Evolutionary conservation across 1,140 invertebrate genomes (phyloP).

Genomic region (Plutomurus gul): DNA sequence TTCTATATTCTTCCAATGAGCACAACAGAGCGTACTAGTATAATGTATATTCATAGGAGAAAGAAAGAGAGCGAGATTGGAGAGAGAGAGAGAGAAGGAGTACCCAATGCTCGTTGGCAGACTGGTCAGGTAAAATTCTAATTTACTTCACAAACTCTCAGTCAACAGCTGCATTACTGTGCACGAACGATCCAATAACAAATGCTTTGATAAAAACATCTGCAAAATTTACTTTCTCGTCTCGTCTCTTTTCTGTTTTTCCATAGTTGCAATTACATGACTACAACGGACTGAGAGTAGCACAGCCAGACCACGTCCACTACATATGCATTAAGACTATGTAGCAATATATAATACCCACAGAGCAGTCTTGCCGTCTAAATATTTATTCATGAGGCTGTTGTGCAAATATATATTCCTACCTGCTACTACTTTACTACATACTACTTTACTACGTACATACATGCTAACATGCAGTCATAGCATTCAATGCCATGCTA

Average conservation of each 20-base stretch:
- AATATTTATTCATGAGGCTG: constrained; percentile 15
- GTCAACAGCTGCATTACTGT: constrained; percentile 15
- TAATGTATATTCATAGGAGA: too few relatives aligned
- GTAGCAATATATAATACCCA: too few relatives aligned
- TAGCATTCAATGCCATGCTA: not conserved
- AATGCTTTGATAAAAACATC: constrained; percentile 22
- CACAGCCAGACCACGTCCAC: too few relatives aligned
- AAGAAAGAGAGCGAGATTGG: not conserved
- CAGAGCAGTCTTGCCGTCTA: not conserved
- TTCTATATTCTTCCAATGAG: too few relatives aligned
- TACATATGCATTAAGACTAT: too few relatives aligned
- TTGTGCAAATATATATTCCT: not conserved
- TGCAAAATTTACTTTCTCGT: constrained; percentile 5
- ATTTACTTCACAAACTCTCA: constrained; percentile 15
- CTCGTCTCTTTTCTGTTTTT: not conserved
- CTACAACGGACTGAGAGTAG: too few relatives aligned
- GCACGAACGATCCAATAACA: not conserved
- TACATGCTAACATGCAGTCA: not conserved
- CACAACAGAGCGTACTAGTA: too few relatives aligned
- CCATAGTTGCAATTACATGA: not conserved
- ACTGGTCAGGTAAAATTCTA: constrained; percentile 24
- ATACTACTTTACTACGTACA: not conserved
- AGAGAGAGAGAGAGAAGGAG: not conserved
- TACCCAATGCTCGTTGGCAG: not conserved
- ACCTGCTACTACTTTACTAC: not conserved